Conservation (phyloP, 1,140 invertebrate genomes). For the Drosophila dunni region DNA sequence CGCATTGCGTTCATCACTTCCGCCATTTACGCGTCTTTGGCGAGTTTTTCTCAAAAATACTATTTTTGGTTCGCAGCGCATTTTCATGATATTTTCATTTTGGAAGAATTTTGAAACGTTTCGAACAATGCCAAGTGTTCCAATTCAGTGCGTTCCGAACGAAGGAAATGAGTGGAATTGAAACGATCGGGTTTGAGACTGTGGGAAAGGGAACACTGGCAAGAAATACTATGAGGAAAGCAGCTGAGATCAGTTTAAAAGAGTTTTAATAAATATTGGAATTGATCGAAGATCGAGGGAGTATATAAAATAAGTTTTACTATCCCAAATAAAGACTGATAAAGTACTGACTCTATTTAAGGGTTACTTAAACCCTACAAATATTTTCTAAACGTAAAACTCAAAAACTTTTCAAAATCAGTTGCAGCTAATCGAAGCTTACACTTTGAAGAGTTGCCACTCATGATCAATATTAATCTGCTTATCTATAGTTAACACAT, state of each 20-base stretch:
- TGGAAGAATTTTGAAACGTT: conserved; percentile 20
- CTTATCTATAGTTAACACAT: no score
- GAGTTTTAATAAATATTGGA: neutral
- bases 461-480: no score
- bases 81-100: conserved; percentile 34
- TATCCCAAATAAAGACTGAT: no score
- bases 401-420: neutral
- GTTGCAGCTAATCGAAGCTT: neutral
- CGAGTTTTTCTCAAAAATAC: conserved; percentile 47
- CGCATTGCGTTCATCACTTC: conserved; percentile 63
- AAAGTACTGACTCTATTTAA: no score
- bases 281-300: no score
- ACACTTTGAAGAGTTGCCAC: no score
- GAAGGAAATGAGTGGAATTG: neutral
- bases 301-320: no score
- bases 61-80: conserved; percentile 62
- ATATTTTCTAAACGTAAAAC: no score
- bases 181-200: neutral
- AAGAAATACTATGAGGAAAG: no score
- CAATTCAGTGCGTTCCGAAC: conserved; percentile 18
- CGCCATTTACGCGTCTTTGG: conserved; percentile 55
- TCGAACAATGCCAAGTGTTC: conserved; percentile 31
- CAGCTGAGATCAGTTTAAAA: no score
- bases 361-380: no score
- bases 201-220: no score